Base-by-base conservation (phyloP, 2,888 invertebrate genomes). In the Vesta saturnalis region DNA sequence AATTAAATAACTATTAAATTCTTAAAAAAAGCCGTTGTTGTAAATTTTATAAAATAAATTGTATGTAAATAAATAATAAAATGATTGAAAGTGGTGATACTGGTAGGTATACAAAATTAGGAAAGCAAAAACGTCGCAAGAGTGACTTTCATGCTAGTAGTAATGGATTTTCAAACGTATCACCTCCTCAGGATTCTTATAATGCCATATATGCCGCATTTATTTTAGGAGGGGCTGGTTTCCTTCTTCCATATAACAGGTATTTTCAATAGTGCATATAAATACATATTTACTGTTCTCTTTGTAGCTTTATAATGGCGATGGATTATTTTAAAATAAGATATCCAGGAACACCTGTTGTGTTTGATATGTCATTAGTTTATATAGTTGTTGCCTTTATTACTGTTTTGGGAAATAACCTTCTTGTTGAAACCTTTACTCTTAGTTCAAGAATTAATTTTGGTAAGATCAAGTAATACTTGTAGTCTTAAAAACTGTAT, bases 221-320 rank as follows among this genome's bases (percentile, higher is more conserved):
- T 70, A 88, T 95, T 61, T 86, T 95, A 64, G 95, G 95, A 22
- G 96, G 96, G 14, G 91, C 94, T 73, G 96, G 96, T 49, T 96
- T 96, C 81, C 87, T 96, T 58, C 87, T 96, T 70, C 96, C 96
- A 8, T 96, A 95, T 85, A 96, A 96, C 88, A 95, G 94, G 94
- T 94, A 84, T 39, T 39, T 39, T 8, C 12, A 39, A 39, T 4
- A 12, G n/a, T 6, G 12, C 39, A 39, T n/a, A 8, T 3, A 23
- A 8, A 23, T 23, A 8, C n/a, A 4, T 2, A n/a, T n/a, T 2
- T 12, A 39, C 39, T 68, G 52, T 35, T 64, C 15, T 47, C 68
- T 77, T 75, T 86, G 57, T 86, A 95, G 95, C 82, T 96, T 96
- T 83, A 94, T 96, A 80, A 95, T 95, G 85, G 96, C 96, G 6